Evolutionary conservation across 30 jellyfish, hydroid and myxozoan genomes (phyloP), one percentile per base, ranked within the genome.

Genomic region (Cassiopea andromeda): DNA sequence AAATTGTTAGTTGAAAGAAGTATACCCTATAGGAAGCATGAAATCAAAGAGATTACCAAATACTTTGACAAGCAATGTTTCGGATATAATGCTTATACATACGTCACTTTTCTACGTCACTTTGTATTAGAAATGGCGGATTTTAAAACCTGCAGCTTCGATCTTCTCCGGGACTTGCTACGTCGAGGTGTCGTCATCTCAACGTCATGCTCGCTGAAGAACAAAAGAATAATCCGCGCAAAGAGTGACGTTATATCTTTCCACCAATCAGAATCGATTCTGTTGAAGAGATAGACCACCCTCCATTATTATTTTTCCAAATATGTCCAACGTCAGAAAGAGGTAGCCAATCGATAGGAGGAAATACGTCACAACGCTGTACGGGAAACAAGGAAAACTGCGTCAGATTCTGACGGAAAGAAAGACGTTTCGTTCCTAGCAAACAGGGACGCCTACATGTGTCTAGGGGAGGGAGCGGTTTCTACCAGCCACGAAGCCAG

Each of bases 61-160:
- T 70, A 60, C 46, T 59, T 69, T 47, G 85, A 73, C 66, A 58
- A 83, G 91, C 61, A 78, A 77, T 71, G 86, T 77, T 76, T n/a
- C 78, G 48, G 86, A 77, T 16, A 44, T 78, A 61, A 77, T 19
- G 94, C 84, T 83, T 46, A 77, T 87, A 87, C 94, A 60, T 87
- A 90, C 97, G 97, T 90, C 97, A 90, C 97, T 83, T 76, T 83
- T 90, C 96, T 90, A 90, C 97, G 97, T 90, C 97, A 90, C 97
- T 90, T 70, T 76, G 73, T 38, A 87, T 60, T 48, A 69, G 89
- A 79, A 87, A 73, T 48, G 50, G 87, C 77, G 88, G 82, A 73
- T 71, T 76, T 74, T 76, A 57, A 58, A 72, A 67, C 43, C 71
- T 87, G 60, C 84, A 72, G 83, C 81, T 19, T 68, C 87, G 71